Conservation (phyloP, 2,888 invertebrate genomes). For the Cepaea hortensis region DNA sequence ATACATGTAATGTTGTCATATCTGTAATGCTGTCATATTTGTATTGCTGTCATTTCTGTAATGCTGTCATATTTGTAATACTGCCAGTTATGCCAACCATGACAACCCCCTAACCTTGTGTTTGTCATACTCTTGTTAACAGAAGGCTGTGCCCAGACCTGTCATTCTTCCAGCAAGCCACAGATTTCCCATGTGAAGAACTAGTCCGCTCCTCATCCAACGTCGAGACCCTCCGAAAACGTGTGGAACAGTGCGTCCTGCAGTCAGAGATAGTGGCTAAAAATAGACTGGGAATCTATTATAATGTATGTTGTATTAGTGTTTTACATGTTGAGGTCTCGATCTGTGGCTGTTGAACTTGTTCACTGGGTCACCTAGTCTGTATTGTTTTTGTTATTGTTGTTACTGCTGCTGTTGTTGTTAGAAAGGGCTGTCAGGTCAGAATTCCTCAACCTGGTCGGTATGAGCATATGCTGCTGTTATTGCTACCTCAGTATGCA, state of each 20-base stretch:
- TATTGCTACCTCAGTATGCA: too few relatives aligned
- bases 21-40: too few relatives aligned
- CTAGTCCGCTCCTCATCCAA: conserved; percentile 85
- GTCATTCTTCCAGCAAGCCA: conserved; percentile 97
- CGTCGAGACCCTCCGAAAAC: conserved; percentile 87
- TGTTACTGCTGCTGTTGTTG: too few relatives aligned
- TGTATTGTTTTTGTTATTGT: too few relatives aligned
- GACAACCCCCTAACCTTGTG: not conserved
- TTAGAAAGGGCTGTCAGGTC: too few relatives aligned
- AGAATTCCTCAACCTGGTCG: too few relatives aligned
- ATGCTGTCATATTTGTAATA: not conserved
- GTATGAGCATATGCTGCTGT: too few relatives aligned
- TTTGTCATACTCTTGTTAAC: conserved; percentile 9
- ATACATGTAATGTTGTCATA: too few relatives aligned
- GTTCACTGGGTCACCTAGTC: too few relatives aligned
- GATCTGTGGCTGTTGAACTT: too few relatives aligned
- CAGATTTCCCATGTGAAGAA: conserved; percentile 90
- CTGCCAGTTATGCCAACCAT: not conserved
- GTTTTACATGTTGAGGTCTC: not conserved
- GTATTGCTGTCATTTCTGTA: too few relatives aligned
- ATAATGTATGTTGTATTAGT: conserved; percentile 82
- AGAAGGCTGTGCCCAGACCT: conserved; percentile 92
- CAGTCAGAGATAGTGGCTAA: conserved; percentile 91
- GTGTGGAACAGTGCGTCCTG: conserved; percentile 90
- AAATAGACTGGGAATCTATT: conserved; percentile 89